Conservation (phyloP, 2,888 invertebrate genomes). For the Lumbricus terrestris region DNA sequence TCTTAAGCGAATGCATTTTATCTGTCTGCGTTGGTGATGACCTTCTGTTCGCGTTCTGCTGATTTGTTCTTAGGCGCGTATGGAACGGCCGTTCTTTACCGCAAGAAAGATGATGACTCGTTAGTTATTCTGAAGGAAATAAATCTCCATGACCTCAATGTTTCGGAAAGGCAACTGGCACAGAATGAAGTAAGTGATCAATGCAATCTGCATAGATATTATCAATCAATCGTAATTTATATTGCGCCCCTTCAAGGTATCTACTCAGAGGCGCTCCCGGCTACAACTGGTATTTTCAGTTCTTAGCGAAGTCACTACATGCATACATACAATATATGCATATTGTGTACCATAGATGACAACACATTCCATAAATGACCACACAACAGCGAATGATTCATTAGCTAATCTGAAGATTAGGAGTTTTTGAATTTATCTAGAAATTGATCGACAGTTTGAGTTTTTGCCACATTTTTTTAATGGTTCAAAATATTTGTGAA, state of each 20-base stretch:
- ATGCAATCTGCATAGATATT: not conserved
- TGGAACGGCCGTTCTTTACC: slow-evolving; percentile 71
- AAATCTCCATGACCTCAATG: slow-evolving; percentile 70
- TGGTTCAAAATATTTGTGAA: no score
- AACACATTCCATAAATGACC: no score
- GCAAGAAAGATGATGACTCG: slow-evolving; percentile 67
- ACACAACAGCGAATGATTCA: no score
- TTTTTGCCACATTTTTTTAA: no score
- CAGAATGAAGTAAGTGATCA: slow-evolving; percentile 66
- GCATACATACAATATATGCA: no score
- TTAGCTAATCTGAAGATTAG: not conserved
- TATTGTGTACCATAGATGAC: no score
- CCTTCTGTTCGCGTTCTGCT: not conserved
- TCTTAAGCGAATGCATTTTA: not conserved
- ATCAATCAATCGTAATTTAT: no score
- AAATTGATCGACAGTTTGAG: not conserved
- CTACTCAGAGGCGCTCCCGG: no score
- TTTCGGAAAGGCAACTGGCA: slow-evolving; percentile 69
- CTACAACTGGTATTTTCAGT: no score
- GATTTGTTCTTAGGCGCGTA: slow-evolving; percentile 65
- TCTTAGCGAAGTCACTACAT: no score
- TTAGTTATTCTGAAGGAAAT: slow-evolving; percentile 75
- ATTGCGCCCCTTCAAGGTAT: no score
- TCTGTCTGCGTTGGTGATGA: not conserved
- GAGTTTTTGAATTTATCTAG: not conserved